phyloP scores from a whole-genome alignment of 2,888 invertebrate species.

The Himalopsyche japonica region DNA sequence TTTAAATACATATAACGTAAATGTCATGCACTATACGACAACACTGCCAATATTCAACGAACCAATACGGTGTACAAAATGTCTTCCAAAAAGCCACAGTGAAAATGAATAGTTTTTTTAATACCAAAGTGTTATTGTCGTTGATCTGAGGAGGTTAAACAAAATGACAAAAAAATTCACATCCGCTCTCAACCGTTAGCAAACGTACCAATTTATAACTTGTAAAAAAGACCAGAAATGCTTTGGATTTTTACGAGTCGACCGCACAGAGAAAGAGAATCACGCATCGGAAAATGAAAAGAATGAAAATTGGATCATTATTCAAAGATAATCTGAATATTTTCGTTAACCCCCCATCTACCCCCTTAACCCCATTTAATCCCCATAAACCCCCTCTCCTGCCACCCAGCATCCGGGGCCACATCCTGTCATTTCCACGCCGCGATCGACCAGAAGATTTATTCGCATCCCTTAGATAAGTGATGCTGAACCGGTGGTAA shows the following conservation, averaged over 20 bases:
- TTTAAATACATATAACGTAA: no score
- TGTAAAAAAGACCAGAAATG: background rate
- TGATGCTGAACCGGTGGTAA: background rate
- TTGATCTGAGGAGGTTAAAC: no score
- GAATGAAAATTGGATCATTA: slow-evolving; percentile 40
- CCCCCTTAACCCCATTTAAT: slow-evolving; percentile 10
- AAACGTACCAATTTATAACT: background rate
- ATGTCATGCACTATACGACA: no score
- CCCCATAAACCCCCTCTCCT: slow-evolving; percentile 4
- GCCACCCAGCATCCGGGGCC: slow-evolving; percentile 7
- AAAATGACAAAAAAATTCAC: background rate
- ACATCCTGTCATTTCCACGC: slow-evolving; percentile 39
- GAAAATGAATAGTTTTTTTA: no score
- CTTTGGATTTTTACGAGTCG: background rate
- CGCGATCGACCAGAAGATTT: slow-evolving; percentile 40
- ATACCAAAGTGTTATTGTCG: no score
- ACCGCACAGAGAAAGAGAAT: slow-evolving; percentile 14
- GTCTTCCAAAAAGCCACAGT: no score
- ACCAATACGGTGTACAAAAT: no score
- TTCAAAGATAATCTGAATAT: slow-evolving; percentile 40
- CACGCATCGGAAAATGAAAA: slow-evolving; percentile 39
- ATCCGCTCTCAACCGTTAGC: background rate
- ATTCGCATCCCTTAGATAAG: slow-evolving; percentile 20
- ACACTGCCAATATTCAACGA: no score
- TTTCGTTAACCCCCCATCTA: slow-evolving; percentile 8